Conservation (phyloP, 2,113 vertebrate genomes). For the Damaliscus lunatus region DNA sequence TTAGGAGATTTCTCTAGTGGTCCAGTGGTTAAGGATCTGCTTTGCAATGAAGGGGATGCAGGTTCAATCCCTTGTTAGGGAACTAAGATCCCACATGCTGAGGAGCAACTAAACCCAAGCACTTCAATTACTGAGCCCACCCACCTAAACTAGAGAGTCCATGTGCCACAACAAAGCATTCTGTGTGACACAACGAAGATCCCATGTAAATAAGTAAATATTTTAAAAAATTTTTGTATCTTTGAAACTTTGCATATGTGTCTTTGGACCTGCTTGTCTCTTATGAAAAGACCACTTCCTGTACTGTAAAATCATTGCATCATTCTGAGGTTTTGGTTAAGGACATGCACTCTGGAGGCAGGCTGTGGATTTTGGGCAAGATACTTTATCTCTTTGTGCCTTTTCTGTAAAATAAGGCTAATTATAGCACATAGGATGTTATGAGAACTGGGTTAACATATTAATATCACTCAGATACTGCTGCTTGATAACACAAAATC, state of each 20-base stretch:
- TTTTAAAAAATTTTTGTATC: fast-evolving
- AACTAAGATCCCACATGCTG: neutral
- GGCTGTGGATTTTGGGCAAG: neutral
- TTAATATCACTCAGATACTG: neutral
- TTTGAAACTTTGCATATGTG: neutral
- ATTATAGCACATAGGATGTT: neutral
- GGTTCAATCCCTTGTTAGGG: neutral
- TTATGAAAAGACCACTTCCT: neutral
- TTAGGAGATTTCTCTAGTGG: neutral
- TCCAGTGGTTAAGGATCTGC: neutral
- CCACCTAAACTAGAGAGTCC: neutral
- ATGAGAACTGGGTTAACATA: neutral
- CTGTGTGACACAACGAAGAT: neutral
- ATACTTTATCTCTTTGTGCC: neutral
- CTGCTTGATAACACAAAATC: neutral
- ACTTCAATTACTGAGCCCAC: neutral
- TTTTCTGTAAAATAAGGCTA: neutral
- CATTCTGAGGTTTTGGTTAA: neutral
- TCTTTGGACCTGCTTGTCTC: neutral
- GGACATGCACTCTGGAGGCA: neutral
- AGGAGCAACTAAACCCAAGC: neutral
- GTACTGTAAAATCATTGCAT: neutral
- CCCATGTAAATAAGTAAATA: neutral
- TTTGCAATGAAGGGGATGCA: neutral
- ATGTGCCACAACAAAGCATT: neutral